Percentiles rank a stretch among this genome's conserved stretches.
phyloP scores from a whole-genome alignment of 2,113 vertebrate species.

The Deroptyus accipitrinus region DNA sequence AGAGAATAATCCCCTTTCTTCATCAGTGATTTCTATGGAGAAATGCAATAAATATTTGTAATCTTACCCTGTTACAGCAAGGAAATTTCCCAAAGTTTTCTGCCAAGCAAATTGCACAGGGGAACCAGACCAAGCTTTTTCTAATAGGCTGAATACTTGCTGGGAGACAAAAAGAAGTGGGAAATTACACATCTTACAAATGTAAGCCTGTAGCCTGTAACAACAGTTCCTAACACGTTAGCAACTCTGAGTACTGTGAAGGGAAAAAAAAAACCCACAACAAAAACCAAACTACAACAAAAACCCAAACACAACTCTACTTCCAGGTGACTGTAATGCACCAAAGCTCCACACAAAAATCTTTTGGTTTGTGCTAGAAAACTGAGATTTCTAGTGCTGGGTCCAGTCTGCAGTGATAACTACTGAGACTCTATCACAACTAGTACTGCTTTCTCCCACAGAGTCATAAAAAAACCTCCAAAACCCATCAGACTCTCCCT shows the following conservation, averaged over 20 bases:
- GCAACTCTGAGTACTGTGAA: not conserved
- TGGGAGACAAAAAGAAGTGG: conserved; percentile 60
- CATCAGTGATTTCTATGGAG: not conserved
- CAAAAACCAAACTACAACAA: not conserved
- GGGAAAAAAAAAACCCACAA: not conserved
- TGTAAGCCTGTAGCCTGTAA: not conserved
- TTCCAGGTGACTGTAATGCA: not conserved
- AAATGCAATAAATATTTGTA: not conserved
- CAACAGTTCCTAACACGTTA: not conserved
- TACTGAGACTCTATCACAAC: not conserved
- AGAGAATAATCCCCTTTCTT: not conserved
- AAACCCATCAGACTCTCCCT: not conserved
- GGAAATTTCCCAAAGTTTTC: conserved; percentile 90
- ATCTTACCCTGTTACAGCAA: conserved; percentile 93
- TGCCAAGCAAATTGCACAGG: conserved; percentile 91
- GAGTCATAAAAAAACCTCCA: not conserved
- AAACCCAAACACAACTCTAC: not conserved
- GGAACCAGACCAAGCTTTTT: conserved; percentile 83
- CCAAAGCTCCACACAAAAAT: not conserved
- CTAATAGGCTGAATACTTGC: conserved; percentile 87
- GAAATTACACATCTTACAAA: not conserved
- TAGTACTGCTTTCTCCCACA: not conserved
- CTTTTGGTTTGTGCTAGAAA: not conserved
- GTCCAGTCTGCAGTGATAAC: not conserved
- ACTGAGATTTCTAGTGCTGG: not conserved